A percentile compares a stretch with the other conserved stretches of the same genome.
Conservation (phyloP, 2,888 invertebrate genomes). For the Tubiluchus corallicola region DNA sequence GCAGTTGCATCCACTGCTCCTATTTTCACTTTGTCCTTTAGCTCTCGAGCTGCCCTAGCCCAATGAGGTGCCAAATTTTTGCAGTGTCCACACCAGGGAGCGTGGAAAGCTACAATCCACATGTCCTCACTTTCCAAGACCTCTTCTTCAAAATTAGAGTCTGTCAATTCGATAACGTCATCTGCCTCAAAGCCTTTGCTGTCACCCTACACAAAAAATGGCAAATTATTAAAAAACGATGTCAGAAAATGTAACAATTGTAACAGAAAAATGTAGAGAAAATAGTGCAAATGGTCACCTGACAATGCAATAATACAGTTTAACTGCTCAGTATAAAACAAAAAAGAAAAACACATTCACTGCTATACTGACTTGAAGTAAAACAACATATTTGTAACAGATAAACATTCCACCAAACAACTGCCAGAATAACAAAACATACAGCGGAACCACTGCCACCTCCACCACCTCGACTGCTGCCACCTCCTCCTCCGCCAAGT, state of each 20-base stretch:
- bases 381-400: too few relatives aligned
- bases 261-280: too few relatives aligned
- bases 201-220: slow-evolving; percentile 18
- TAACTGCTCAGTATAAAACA: too few relatives aligned
- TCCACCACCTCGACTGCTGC: slow-evolving; percentile 16
- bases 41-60: slow-evolving; percentile 77
- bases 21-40: slow-evolving; percentile 82
- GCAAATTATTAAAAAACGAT: too few relatives aligned
- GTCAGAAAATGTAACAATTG: too few relatives aligned
- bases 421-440: too few relatives aligned
- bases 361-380: slow-evolving; percentile 1
- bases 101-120: slow-evolving; percentile 96
- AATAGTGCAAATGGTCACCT: too few relatives aligned
- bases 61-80: slow-evolving; percentile 91
- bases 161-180: slow-evolving; percentile 83
- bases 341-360: slow-evolving; percentile 11
- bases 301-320: too few relatives aligned
- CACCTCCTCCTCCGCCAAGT: slow-evolving; percentile 38
- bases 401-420: too few relatives aligned
- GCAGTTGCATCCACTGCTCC: slow-evolving; percentile 92
- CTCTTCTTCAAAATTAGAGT: slow-evolving; percentile 77
- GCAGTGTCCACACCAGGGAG: slow-evolving; percentile 75
- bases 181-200: too few relatives aligned
- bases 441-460: slow-evolving; percentile 20
- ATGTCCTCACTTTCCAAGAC: slow-evolving; percentile 82